Conservation (phyloP, 2,113 vertebrate genomes). For the Willisornis vidua region DNA sequence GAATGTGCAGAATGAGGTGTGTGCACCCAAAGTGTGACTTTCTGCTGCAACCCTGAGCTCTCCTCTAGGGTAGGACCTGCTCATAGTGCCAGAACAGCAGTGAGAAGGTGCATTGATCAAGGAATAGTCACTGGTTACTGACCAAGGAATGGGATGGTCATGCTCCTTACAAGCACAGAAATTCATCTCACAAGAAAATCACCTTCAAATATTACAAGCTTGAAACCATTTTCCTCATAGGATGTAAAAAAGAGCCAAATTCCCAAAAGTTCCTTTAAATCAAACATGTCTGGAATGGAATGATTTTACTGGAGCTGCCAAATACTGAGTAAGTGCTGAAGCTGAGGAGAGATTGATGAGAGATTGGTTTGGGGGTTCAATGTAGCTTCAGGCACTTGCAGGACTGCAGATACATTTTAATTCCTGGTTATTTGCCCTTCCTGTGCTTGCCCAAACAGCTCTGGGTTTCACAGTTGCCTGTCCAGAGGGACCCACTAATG, state of each 20-base stretch:
- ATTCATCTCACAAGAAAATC: not conserved
- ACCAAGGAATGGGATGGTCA: no score
- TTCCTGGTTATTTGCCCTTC: not conserved
- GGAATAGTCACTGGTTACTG: not conserved
- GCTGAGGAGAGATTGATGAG: not conserved
- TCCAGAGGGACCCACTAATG: fast-evolving
- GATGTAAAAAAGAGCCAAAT: not conserved
- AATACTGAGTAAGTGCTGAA: not conserved
- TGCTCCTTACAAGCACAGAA: fast-evolving
- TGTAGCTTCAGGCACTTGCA: not conserved
- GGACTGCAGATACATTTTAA: fast-evolving
- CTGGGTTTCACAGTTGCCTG: not conserved
- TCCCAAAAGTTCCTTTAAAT: not conserved
- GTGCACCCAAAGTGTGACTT: not conserved
- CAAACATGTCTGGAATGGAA: not conserved
- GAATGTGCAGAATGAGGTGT: not conserved
- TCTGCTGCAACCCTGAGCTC: not conserved
- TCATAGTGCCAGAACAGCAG: not conserved
- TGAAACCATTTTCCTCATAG: not conserved
- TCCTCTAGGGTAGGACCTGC: not conserved
- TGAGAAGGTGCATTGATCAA: not conserved
- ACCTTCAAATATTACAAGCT: not conserved
- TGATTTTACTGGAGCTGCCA: not conserved
- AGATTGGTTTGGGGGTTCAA: not conserved
- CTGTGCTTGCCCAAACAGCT: not conserved